Conservation (phyloP, 2,113 vertebrate species). For the Regulus satrapa region DNA sequence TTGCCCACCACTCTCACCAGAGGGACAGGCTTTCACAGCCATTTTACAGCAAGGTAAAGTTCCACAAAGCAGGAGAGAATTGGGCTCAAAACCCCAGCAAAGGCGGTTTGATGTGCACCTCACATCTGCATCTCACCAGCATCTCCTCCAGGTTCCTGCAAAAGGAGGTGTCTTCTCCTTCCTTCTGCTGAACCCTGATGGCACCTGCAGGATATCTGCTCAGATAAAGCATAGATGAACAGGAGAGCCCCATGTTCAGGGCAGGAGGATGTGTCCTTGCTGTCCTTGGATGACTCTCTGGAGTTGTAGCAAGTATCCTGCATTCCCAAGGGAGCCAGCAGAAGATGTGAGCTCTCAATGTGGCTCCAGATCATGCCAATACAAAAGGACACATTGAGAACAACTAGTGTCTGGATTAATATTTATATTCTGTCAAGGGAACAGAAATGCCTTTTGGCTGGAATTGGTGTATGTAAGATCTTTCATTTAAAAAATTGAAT, state of each 20-base stretch:
- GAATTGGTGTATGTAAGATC: neutral
- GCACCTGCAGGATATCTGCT: neutral
- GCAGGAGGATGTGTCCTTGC: neutral
- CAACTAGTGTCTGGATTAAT: slow-evolving; percentile 2
- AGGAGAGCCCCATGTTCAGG: neutral
- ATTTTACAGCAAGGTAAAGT: neutral
- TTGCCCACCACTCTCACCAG: neutral
- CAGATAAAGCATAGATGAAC: fast-evolving
- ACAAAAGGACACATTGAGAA: slow-evolving; percentile 6
- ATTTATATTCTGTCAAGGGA: slow-evolving; percentile 22
- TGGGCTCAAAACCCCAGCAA: fast-evolving
- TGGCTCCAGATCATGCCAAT: neutral
- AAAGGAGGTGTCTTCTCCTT: neutral
- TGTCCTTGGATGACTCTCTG: neutral
- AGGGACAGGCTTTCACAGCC: neutral
- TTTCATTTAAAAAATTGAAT: slow-evolving; percentile 9
- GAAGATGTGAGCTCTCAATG: neutral
- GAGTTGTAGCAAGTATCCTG: neutral
- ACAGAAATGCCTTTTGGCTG: slow-evolving; percentile 37
- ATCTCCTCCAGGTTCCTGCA: neutral
- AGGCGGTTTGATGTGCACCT: neutral
- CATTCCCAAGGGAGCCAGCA: neutral
- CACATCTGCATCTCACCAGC: neutral
- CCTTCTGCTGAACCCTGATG: neutral
- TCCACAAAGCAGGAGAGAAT: neutral